These are phyloP conservation scores for Dolichoris vasculosae DNA, from an alignment of 1,140 invertebrate species.

Conservation along the genomic window DNA sequence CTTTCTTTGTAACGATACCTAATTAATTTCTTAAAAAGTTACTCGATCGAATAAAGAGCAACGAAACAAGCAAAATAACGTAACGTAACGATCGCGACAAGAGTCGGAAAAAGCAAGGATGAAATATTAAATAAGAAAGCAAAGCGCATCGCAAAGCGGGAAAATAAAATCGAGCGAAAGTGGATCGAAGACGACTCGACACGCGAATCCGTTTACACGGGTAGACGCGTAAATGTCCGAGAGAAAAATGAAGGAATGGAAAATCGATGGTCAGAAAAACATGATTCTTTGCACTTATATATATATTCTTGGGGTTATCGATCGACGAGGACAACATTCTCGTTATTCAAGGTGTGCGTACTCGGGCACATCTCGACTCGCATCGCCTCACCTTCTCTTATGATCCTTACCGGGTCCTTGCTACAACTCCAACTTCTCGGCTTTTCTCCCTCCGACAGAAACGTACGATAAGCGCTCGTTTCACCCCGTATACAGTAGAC, in stretches of 20 bases:
- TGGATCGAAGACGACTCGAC: background rate
- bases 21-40: too few species aligned
- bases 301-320: constrained; percentile 1
- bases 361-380: background rate
- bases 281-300: background rate
- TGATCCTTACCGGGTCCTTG: background rate
- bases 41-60: too few species aligned
- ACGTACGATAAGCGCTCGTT: constrained; percentile 27
- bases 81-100: too few species aligned
- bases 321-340: background rate
- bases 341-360: background rate
- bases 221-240: background rate
- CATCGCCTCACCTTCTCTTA: background rate
- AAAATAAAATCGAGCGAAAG: constrained; percentile 27
- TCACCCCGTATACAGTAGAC: background rate
- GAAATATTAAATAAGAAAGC: too few species aligned
- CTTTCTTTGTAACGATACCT: too few species aligned
- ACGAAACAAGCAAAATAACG: too few species aligned
- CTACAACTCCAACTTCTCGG: background rate
- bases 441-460: constrained; percentile 21
- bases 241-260: constrained; percentile 25
- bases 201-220: background rate
- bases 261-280: constrained; percentile 65
- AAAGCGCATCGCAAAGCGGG: too few species aligned
- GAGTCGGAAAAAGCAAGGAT: too few species aligned